Evolutionary conservation across 2,113 vertebrate genomes (phyloP).

Genomic region (Laticauda colubrina): DNA sequence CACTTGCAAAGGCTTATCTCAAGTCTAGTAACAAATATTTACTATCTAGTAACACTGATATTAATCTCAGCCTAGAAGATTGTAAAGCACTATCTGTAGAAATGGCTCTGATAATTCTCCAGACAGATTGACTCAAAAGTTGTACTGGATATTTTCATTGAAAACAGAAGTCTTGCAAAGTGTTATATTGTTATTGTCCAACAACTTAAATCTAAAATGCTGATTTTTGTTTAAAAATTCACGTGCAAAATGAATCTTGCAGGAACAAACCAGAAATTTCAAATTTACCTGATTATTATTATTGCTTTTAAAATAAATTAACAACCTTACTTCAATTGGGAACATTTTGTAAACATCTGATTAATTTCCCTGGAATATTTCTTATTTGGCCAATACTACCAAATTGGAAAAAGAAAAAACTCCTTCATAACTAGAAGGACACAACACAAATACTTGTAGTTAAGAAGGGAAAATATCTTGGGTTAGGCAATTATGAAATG

Average conservation of each 20-base stretch:
- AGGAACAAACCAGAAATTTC: neutral
- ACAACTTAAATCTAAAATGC: neutral
- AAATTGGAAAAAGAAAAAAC: constrained; percentile 9
- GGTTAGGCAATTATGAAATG: neutral
- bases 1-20: neutral
- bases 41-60: neutral
- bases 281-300: neutral
- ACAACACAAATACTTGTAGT: neutral
- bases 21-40: fast-evolving
- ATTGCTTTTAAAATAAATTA: neutral
- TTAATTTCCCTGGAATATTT: neutral
- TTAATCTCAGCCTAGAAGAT: neutral
- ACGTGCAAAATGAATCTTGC: fast-evolving
- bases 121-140: neutral
- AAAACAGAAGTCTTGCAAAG: constrained; percentile 4
- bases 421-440: neutral
- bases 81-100: neutral
- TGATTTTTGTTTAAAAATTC: neutral
- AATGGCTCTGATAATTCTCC: neutral
- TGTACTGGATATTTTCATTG: neutral
- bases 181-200: neutral
- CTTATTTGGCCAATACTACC: neutral
- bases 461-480: constrained; percentile 38
- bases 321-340: neutral
- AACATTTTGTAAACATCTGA: neutral